Evolutionary conservation across 2,797 vertebrate species (phyloP), one percentile per base, ranked within the genome.

Genomic region (Arctocebus calabarensis): DNA sequence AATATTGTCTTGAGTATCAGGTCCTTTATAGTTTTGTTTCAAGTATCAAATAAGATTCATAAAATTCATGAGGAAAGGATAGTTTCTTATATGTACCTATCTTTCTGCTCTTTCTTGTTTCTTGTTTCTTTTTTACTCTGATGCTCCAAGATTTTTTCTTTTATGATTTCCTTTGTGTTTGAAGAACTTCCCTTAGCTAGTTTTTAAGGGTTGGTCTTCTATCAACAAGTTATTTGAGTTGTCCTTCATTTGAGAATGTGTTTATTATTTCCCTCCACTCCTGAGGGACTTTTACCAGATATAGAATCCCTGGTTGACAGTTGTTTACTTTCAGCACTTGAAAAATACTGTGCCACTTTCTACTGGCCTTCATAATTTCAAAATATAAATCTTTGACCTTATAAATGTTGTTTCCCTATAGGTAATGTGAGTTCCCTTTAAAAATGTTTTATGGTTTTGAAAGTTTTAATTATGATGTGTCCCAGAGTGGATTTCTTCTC

Each of bases 271-370:
- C 34, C 10, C 37, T 89, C 83, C 11, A 78, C 71, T 89, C 48
- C n/a, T 43, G 57, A 93, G 88, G n/a, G 37, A 74, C 4, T 77
- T 94, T 91, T 52, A 75, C 37, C 8, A 81, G 73, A 82, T 83
- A 86, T 13, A 89, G 59, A 89, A 91, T 85, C 14, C 23, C 74
- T 93, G 43, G 52, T 84, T 94, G 87, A 92, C 66, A 82, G 16
- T 89, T 92, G 25, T 89, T 95, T 97, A 78, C 66, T 94, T 95
- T 94, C 3, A 61, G 32, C 79, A 61, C 48, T 79, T 93, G 52
- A 43, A 85, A 88, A 71, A 70, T 75, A 70, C 59, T 84, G 12
- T 84, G 55, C 71, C 45, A 64, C 19, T 88, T 88, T 78, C 20
- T 85, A 4, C 8, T 89, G n/a, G 29, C 68, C 23, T 96, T 34